Percentiles rank a stretch among this genome's conserved stretches.
phyloP scores from a whole-genome alignment of 2,797 vertebrate genomes.

The Microcaecilia unicolor region DNA sequence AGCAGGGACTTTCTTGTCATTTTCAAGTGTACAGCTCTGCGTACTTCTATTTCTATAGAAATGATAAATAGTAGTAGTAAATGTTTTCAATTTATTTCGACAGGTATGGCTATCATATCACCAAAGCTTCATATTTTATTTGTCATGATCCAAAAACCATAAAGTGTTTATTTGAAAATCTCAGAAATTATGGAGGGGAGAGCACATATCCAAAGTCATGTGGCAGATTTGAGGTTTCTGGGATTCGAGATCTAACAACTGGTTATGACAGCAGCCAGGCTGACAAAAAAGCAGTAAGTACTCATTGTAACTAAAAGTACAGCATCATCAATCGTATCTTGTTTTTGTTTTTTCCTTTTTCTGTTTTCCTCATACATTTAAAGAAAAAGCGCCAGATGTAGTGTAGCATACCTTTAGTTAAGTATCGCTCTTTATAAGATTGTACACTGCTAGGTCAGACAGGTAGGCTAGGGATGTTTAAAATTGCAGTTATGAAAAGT shows the following conservation, averaged over 20 bases:
- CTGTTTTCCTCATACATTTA: background rate
- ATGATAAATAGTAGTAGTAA: too few relatives aligned
- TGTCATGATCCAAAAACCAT: constrained; percentile 83
- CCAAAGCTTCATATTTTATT: constrained; percentile 92
- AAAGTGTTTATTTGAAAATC: constrained; percentile 71
- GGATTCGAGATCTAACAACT: constrained; percentile 84
- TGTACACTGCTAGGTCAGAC: too few relatives aligned
- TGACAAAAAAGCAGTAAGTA: constrained; percentile 79
- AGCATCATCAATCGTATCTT: too few relatives aligned
- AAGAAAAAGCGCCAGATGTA: too few relatives aligned
- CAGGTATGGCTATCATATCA: constrained; percentile 93
- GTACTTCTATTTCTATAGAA: too few relatives aligned
- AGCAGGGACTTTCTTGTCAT: too few relatives aligned
- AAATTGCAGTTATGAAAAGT: too few relatives aligned
- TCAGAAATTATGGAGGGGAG: constrained; percentile 72
- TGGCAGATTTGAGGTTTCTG: constrained; percentile 69
- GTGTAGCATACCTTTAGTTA: too few relatives aligned
- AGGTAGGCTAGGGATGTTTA: too few relatives aligned
- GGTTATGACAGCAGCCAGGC: constrained; percentile 83
- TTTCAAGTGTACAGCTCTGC: too few relatives aligned
- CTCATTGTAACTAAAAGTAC: too few relatives aligned
- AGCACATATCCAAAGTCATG: constrained; percentile 78
- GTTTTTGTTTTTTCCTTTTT: background rate
- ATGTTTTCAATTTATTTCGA: constrained; percentile 1
- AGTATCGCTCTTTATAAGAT: too few relatives aligned